Conservation (phyloP, 2,797 vertebrate species). For the Oophaga sylvatica region DNA sequence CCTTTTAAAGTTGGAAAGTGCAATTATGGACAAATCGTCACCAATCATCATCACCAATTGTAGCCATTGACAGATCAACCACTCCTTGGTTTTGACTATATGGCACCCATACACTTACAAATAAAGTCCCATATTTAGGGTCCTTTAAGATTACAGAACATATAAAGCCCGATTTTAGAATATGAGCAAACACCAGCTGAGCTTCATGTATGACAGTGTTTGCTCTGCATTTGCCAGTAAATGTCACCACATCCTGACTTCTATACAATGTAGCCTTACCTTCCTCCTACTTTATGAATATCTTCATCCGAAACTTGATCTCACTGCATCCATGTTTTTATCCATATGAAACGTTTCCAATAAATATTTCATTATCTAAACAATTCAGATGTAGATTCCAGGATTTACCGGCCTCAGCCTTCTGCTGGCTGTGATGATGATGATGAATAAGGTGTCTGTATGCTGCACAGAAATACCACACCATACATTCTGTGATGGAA, state of each 20-base stretch:
- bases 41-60: too few relatives aligned
- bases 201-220: background rate
- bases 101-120: too few relatives aligned
- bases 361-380: conserved; percentile 5
- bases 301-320: background rate
- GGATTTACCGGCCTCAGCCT: background rate
- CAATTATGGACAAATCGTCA: too few relatives aligned
- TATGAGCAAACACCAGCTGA: too few relatives aligned
- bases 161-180: background rate
- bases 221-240: too few relatives aligned
- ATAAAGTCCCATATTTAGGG: too few relatives aligned
- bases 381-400: background rate
- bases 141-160: background rate
- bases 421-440: background rate
- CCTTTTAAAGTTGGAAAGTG: too few relatives aligned
- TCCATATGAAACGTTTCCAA: background rate
- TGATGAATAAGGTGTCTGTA: background rate
- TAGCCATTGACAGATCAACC: too few relatives aligned
- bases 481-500: background rate
- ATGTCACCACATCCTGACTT: background rate
- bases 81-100: too few relatives aligned
- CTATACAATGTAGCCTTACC: background rate
- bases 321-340: background rate
- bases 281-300: conserved; percentile 4
- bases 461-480: background rate